Base-by-base conservation (phyloP, 2,113 vertebrate genomes). In the Arizona elegans region DNA sequence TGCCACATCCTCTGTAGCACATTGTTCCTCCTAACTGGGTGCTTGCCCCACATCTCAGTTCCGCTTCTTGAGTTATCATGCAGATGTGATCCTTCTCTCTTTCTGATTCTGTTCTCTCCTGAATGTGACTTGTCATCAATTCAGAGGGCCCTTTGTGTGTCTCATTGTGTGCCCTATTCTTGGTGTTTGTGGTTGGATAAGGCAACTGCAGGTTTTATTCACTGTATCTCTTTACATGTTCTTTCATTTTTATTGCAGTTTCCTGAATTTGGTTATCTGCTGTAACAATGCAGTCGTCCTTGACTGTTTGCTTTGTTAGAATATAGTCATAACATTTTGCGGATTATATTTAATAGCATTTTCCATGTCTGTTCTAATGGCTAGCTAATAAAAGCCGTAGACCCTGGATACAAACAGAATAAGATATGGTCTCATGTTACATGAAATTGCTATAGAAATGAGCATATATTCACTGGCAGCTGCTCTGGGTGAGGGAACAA, bases 1-100 rank as follows among this genome's bases (percentile, higher is more conserved):
- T 56, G 56, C 59, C 88, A 94, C 91, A 87, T 92, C 91, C 91
- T 92, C 88, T 88, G 53, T 56, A 52, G 52, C 56, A 65, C 33
- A 33, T 59, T 21, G 62, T 87, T 55, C 11, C 26, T 50, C 26
- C 47, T 38, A 52, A 38, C 56, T 19, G 50, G 50, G 19, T 65
- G 85, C 55, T 90, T 94, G 38, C 91, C 47, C 87, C 91, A 92
- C 52, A 15, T 86, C 47, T 86, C 62, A 8, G 91, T 89, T 86
- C 70, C 56, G 62, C 89, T 93, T 93, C 75, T 90, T 93, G 29
- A 47, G 53, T 62, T 62, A 56, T 54, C 88, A 89, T 13, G 38
- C 19, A 89, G 33, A 21, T 29, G 50, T 33, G 3, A 52, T 24
- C 59, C 38, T 43, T 26, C 23, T 17, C 56, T 85, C 52, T 26